Conservation (phyloP, 2,113 vertebrate genomes). For the Hystrix brachyura region DNA sequence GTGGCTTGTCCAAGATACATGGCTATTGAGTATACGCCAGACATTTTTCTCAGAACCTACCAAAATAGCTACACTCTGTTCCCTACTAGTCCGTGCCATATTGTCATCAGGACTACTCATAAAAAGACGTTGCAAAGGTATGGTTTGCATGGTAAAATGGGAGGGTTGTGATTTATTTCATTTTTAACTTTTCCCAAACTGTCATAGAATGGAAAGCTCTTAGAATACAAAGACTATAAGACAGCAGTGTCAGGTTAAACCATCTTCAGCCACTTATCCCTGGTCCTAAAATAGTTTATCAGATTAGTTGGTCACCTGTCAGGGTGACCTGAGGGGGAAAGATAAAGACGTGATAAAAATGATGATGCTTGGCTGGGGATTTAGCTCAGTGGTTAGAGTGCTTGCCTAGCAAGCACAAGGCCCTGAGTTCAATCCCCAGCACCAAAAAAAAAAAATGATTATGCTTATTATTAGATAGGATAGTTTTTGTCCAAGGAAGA, state of each 20-base stretch:
- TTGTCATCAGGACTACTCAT: constrained; percentile 12
- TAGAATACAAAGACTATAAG: constrained; percentile 55
- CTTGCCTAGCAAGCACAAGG: too few species aligned
- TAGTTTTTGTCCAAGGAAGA: constrained; percentile 47
- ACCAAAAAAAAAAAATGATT: not conserved
- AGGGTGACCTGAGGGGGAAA: constrained; percentile 4
- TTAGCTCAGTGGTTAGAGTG: too few species aligned
- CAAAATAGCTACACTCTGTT: not conserved
- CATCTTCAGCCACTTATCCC: constrained; percentile 48
- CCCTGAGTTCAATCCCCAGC: too few species aligned
- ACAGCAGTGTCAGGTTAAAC: not conserved
- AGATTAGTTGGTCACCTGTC: constrained; percentile 32
- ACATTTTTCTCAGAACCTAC: constrained; percentile 20
- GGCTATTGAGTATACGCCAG: constrained; percentile 30
- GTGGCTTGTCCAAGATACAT: constrained; percentile 41
- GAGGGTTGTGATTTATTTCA: not conserved
- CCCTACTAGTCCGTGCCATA: not conserved
- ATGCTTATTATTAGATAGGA: not conserved
- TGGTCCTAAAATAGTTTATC: constrained; percentile 24
- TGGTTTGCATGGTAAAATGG: not conserved
- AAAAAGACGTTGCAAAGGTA: constrained; percentile 29
- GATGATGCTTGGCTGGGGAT: not conserved
- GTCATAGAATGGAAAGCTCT: not conserved
- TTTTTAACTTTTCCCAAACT: constrained; percentile 34
- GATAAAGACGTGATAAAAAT: constrained; percentile 38